Evolutionary conservation across 2,888 invertebrate species (phyloP), one percentile per base, ranked within the genome.

Genomic region (Erannis defoliaria): DNA sequence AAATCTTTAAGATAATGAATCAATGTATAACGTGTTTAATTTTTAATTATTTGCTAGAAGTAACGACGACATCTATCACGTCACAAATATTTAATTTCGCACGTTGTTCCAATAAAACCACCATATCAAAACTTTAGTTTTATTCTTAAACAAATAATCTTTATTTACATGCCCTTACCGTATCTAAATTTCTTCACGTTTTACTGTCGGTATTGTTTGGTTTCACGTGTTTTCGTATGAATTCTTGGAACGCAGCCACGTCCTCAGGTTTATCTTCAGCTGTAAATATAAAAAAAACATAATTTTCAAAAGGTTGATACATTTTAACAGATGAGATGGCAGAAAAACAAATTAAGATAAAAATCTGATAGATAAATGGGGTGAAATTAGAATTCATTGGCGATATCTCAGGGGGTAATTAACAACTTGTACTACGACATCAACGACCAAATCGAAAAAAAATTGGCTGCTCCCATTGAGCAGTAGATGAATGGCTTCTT

Each of bases 241-340:
- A 93, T 45, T 91, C 90, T 68, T 91, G 88, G 69, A 93, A 91
- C 70, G 82, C 84, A 1, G 82, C 80, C 0, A 91, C 90, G 48
- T 93, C 93, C 62, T 86, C 83, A 1, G 88, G 89, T 62, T 84
- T 86, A 51, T 92, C 92, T 60, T 90, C 92, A 90, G 81, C 40
- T 40, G 51, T 19, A 35, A 45, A 14, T 18, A 8, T 2, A 18
- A 37, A 10, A 38, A 9, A 38, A 0, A 37, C 9, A 18, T 37
- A 16, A 16, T 9, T 19, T 18, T 12, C 5, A 5, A 12, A 0
- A 33, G n/a, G 2, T 33, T 31, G 31, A 10, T 12, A 0, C 9
- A 31, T 31, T 2, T 31, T 6, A 5, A 8, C 10, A 6, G 1
- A 6, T 5, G 31, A 6, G 10, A n/a, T n/a, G 14, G 35, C 1